Base-by-base conservation (phyloP, 2,113 vertebrate species). In the Oncorhynchus nerka region DNA sequence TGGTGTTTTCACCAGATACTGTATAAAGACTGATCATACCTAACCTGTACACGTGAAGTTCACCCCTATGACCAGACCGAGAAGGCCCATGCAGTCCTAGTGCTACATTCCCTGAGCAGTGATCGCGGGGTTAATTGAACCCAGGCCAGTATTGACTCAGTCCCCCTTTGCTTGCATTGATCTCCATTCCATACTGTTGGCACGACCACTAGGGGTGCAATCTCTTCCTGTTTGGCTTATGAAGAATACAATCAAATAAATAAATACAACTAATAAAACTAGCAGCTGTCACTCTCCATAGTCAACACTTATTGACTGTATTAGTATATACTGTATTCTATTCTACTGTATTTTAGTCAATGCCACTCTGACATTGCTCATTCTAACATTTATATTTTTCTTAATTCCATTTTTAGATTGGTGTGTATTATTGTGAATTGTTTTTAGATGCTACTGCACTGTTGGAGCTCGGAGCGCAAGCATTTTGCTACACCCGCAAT, bases 261-360 rank as follows among this genome's bases (percentile, higher is more conserved):
- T 11, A 11, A 11, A 39, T 39, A 39, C 39, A 79, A 86, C 85
- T 90, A 88, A 74, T 30, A 51, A 49, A 61, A 70, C 62, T 74
- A 86, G 81, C 79, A 87, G 87, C 89, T 91, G 91, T 89, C 90
- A 87, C 89, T 91, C 89, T 90, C 86, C 87, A 88, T 85, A 88
- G 89, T 92, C 88, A 91, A 92, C 87, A 92, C 87, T 90, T 91
- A 92, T 90, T 34, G 34, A 34, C 34, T 34, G 34, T 34, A 34
- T 34, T 8, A 34, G 34, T 34, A 34, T 7, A 34, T 8, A 34
- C 6, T 34, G 34, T 34, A 34, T 34, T 34, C 6, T 34, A 7
- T 34, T 34, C 34, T 34, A 34, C 34, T 34, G 34, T 34, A 8
- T 34, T 7, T 34, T 34, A 34, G 34, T 8, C 34, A 34, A 34